phyloP scores from a whole-genome alignment of 1,140 invertebrate species.

The Cheumatopsyche charites region DNA sequence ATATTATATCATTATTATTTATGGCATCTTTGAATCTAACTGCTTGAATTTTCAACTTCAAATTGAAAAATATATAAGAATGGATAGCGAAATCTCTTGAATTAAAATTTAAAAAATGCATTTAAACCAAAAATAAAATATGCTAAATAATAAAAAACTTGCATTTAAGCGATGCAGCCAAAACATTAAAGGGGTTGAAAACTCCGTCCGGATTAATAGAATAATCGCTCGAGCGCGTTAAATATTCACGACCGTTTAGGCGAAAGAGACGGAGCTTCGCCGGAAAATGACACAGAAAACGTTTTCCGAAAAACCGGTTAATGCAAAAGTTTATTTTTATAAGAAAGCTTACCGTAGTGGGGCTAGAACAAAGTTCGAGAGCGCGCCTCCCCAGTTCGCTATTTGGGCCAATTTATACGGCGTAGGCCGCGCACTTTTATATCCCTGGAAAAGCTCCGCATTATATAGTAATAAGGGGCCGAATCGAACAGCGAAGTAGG shows the following conservation, averaged over 20 bases:
- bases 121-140: too few relatives aligned
- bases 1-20: too few relatives aligned
- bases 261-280: conserved; percentile 7
- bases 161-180: neutral
- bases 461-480: conserved; percentile 20
- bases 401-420: neutral
- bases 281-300: conserved; percentile 44
- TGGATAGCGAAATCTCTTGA: too few relatives aligned
- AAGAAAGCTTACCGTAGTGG: conserved; percentile 62
- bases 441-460: conserved; percentile 10
- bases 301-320: conserved; percentile 56
- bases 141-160: too few relatives aligned
- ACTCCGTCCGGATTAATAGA: conserved; percentile 43
- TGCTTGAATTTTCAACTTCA: too few relatives aligned
- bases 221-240: conserved; percentile 42
- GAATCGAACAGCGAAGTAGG: neutral
- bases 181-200: conserved; percentile 26
- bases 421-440: neutral
- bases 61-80: too few relatives aligned
- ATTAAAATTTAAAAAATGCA: neutral
- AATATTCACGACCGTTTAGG: conserved; percentile 47
- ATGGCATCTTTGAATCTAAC: too few relatives aligned
- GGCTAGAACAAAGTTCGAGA: conserved; percentile 45
- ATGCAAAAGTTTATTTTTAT: conserved; percentile 66
- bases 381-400: conserved; percentile 7